Evolutionary conservation across 1,140 invertebrate species (phyloP).

Genomic region (Aphidius gifuensis): DNA sequence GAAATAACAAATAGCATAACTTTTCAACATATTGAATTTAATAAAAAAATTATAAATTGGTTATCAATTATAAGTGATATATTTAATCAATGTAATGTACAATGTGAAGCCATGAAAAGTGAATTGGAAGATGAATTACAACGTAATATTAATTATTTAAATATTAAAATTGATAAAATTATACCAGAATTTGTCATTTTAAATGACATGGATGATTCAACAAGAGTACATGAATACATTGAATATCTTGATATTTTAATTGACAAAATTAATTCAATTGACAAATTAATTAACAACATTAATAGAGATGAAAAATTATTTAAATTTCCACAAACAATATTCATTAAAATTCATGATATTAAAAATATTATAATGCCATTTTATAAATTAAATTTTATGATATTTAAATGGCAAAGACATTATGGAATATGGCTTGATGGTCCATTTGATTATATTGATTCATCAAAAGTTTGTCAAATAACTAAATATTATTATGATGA

Average conservation of each 20-base stretch:
- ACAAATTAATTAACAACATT: slow-evolving; percentile 59
- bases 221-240: slow-evolving; percentile 44
- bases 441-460: slow-evolving; percentile 62
- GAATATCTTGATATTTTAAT: slow-evolving; percentile 59
- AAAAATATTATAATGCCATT: slow-evolving; percentile 52
- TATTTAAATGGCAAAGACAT: slow-evolving; percentile 64
- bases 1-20: slow-evolving; percentile 47
- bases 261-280: slow-evolving; percentile 56
- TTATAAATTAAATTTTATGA: slow-evolving; percentile 45
- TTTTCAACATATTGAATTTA: slow-evolving; percentile 49
- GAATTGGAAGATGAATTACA: slow-evolving; percentile 62
- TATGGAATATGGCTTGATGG: slow-evolving; percentile 69
- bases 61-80: slow-evolving; percentile 52
- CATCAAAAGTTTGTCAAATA: slow-evolving; percentile 53
- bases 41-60: slow-evolving; percentile 53
- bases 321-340: slow-evolving; percentile 65
- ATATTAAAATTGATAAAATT: slow-evolving; percentile 59
- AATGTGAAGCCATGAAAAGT: slow-evolving; percentile 63
- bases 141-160: slow-evolving; percentile 57
- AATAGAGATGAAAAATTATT: slow-evolving; percentile 70
- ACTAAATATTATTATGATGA: slow-evolving; percentile 52
- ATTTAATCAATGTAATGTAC: slow-evolving; percentile 52
- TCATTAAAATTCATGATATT: slow-evolving; percentile 61
- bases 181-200: slow-evolving; percentile 54
- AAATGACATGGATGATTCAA: slow-evolving; percentile 52